Evolutionary conservation across 2,888 invertebrate species (phyloP), one percentile per base, ranked within the genome.

Genomic region (Oxycera nigricornis): DNA sequence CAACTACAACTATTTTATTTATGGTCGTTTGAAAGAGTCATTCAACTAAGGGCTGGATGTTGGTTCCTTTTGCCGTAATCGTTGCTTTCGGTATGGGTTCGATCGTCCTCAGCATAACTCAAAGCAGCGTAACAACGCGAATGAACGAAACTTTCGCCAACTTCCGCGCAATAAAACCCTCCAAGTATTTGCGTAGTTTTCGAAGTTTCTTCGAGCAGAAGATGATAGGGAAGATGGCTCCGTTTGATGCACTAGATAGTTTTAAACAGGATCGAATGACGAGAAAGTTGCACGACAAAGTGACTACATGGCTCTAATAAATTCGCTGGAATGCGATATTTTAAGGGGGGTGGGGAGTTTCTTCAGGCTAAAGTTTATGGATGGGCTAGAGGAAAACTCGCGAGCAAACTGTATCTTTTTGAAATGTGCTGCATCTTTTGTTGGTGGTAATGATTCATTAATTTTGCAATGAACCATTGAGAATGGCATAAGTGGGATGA

Each of bases 1-100:
- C 22, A 65, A 65, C 65, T 65, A 39, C 22, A 65, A 65, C 65
- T 65, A 65, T 30, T 65, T 65, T 65, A 65, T 65, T 65, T 65
- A 65, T 41, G 65, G 20, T 9, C 1, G 7, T 22, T 65, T 39
- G 14, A 59, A 59, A 59, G 22, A 28, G 24, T 11, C 41, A 39
- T 65, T 65, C 39, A 39, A 30, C 1, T 35, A 62, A 1, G 6
- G 35, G 2, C 22, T 39, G 22, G 59, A 28, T 14, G 46, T 7
- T n/a, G 14, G 46, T 3, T n/a, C 46, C 46, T 9, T 22, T 7
- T 50, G 31, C 30, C 24, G 59, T 59, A 31, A 17, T 61, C 55
- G n/a, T 55, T 55, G 2, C 24, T 22, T 11, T n/a, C 11, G 17
- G 17, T 7, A 1, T 6, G 50, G 50, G 11, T 59, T 30, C 30